A percentile compares a stretch with the other conserved stretches of the same genome.
phyloP scores from a whole-genome alignment of 2,113 vertebrate species.

The Atlantisia rogersi region DNA sequence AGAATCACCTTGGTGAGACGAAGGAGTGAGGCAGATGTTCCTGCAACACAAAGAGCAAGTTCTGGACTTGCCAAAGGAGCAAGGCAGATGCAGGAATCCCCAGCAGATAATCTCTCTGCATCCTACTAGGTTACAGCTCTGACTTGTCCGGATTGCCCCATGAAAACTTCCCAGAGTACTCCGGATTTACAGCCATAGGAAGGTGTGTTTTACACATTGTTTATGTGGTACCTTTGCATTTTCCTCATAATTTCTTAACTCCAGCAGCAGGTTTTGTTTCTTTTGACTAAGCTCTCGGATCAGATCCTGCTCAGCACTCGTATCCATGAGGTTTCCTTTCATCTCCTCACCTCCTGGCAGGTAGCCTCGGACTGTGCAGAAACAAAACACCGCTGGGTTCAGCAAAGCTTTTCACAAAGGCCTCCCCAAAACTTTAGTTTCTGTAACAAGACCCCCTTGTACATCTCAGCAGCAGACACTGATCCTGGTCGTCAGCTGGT shows the following conservation, averaged over 20 bases:
- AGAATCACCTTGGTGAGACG: background rate
- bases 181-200: background rate
- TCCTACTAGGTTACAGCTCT: background rate
- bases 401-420: background rate
- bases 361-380: slow-evolving; percentile 89
- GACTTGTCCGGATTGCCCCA: background rate
- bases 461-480: background rate
- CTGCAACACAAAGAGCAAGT: background rate
- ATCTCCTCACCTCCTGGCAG: slow-evolving; percentile 88
- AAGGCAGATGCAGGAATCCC: background rate
- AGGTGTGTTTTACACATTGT: background rate
- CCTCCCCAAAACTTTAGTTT: background rate
- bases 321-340: slow-evolving; percentile 90
- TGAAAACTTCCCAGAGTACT: background rate
- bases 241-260: slow-evolving; percentile 94
- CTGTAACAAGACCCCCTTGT: background rate
- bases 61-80: background rate
- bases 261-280: slow-evolving; percentile 92
- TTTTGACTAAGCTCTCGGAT: slow-evolving; percentile 95
- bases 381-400: background rate
- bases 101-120: background rate
- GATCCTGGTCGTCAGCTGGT: background rate
- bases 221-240: slow-evolving; percentile 83
- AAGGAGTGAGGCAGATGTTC: background rate
- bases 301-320: slow-evolving; percentile 89